Percentiles rank a stretch among this genome's conserved stretches.
These are phyloP conservation scores for Polydrusus tereticollis DNA, from an alignment of 2,888 invertebrate species.

Conservation along the genomic window DNA sequence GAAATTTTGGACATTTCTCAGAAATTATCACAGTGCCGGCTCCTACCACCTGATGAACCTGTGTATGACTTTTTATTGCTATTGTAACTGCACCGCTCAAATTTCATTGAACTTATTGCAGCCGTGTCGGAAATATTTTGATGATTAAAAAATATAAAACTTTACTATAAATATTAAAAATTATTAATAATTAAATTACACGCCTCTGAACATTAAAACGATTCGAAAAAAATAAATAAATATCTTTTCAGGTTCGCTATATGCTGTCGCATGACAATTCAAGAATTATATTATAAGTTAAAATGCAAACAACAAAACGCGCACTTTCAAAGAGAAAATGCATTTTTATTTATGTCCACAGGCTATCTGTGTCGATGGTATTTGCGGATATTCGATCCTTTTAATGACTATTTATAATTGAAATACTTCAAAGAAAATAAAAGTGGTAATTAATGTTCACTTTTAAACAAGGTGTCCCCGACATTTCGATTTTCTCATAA, in stretches of 20 bases:
- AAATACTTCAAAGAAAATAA: not conserved
- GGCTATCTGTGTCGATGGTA: conserved; percentile 33
- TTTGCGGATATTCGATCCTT: conserved; percentile 36
- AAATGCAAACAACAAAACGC: conserved; percentile 25
- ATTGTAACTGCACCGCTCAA: too few relatives aligned
- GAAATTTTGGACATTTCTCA: too few relatives aligned
- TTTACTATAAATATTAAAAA: too few relatives aligned
- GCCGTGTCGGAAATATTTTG: too few relatives aligned
- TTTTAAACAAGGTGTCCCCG: not conserved
- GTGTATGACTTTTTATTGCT: too few relatives aligned
- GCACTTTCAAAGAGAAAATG: conserved; percentile 47
- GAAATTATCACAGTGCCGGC: too few relatives aligned
- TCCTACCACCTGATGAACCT: too few relatives aligned
- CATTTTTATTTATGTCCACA: conserved; percentile 37
- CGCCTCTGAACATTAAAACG: too few relatives aligned
- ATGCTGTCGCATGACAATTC: not conserved
- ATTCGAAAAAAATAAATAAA: not conserved
- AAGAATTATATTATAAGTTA: conserved; percentile 13
- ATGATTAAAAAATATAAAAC: too few relatives aligned
- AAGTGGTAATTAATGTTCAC: not conserved
- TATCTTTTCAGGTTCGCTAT: not conserved
- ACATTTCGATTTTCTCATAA: too few relatives aligned
- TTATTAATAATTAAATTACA: too few relatives aligned
- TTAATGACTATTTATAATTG: conserved; percentile 1
- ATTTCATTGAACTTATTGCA: too few relatives aligned